phyloP scores from a whole-genome alignment of 2,888 invertebrate species.

The Frankliniella fusca region DNA sequence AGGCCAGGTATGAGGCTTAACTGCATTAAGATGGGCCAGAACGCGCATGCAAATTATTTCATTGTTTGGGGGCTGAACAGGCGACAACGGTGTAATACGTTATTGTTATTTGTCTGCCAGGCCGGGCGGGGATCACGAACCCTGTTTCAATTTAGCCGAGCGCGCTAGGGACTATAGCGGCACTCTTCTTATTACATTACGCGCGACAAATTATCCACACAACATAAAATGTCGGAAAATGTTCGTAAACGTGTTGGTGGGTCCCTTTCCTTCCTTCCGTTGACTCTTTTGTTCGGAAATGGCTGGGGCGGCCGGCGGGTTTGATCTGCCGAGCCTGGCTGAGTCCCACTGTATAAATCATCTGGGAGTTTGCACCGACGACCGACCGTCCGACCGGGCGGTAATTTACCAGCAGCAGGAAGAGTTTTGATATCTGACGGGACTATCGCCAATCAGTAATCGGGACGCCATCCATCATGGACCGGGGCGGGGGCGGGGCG shows the following conservation, averaged over 20 bases:
- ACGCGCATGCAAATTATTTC: slow-evolving; percentile 13
- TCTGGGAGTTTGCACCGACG: neutral
- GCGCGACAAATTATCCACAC: too few relatives aligned
- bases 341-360: neutral
- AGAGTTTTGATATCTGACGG: slow-evolving; percentile 18
- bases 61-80: neutral
- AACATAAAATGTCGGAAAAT: too few relatives aligned
- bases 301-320: neutral
- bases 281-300: neutral
- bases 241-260: too few relatives aligned
- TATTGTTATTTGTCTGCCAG: too few relatives aligned
- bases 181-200: too few relatives aligned
- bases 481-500: neutral
- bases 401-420: slow-evolving; percentile 10
- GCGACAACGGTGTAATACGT: neutral
- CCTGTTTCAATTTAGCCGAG: too few relatives aligned
- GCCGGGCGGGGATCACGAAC: too few relatives aligned
- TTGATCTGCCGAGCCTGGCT: neutral
- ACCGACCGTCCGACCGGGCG: neutral
- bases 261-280: too few relatives aligned
- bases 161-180: too few relatives aligned
- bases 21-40: slow-evolving; percentile 14
- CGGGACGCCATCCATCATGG: slow-evolving; percentile 3
- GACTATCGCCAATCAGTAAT: slow-evolving; percentile 14
- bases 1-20: slow-evolving; percentile 19